Conservation (phyloP, 1,140 invertebrate genomes). For the Radopholus similis region DNA sequence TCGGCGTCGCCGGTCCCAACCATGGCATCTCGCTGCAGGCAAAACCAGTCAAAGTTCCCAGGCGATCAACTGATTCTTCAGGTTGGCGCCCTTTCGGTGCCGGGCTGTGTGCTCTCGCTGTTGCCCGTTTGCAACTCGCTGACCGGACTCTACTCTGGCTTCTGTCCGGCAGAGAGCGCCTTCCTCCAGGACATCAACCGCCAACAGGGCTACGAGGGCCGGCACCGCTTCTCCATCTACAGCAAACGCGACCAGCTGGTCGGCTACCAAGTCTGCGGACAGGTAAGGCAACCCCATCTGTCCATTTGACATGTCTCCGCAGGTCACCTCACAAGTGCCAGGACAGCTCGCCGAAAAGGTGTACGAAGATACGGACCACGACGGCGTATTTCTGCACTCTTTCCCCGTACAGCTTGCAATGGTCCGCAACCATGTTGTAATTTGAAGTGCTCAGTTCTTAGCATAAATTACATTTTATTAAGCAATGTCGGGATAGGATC, state of each 20-base stretch:
- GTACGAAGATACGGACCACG: constrained; percentile 51
- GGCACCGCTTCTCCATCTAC: constrained; percentile 53
- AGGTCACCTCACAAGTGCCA: constrained; percentile 51
- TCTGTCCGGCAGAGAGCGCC: constrained; percentile 52
- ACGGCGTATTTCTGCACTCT: constrained; percentile 53
- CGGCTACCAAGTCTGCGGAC: constrained; percentile 43
- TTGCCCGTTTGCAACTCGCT: constrained; percentile 50
- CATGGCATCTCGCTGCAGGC: constrained; percentile 57
- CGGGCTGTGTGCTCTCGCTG: constrained; percentile 53
- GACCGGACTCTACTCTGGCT: constrained; percentile 56
- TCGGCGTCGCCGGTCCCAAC: constrained; percentile 57
- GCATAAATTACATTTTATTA: too few species aligned
- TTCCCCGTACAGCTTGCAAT: constrained; percentile 44
- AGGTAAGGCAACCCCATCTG: constrained; percentile 27
- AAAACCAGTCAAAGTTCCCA: too few species aligned
- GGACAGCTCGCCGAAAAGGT: constrained; percentile 51
- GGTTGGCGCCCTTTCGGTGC: constrained; percentile 43
- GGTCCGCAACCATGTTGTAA: constrained; percentile 47
- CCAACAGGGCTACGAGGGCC: constrained; percentile 47
- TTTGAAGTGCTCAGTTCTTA: constrained; percentile 18
- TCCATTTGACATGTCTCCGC: neutral
- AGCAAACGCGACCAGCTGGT: constrained; percentile 41
- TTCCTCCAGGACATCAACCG: constrained; percentile 56
- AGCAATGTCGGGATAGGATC: neutral
- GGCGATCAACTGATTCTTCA: too few species aligned